These are phyloP conservation scores for Heliangelus exortis DNA, from an alignment of 2,797 vertebrate genomes.

Conservation along the genomic window DNA sequence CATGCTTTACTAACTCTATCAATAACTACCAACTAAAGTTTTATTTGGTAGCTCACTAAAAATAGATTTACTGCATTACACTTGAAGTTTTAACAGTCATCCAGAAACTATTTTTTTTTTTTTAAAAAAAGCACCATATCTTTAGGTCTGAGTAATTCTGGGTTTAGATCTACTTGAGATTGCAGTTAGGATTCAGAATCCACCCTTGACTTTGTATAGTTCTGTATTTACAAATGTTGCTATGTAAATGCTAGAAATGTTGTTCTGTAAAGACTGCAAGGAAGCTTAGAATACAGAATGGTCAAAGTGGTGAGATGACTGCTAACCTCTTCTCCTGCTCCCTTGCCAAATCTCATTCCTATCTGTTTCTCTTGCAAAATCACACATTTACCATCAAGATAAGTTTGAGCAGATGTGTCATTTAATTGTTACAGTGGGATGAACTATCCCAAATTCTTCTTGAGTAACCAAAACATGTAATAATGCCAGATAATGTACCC, in stretches of 20 bases:
- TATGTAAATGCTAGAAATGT: background rate
- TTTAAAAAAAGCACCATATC: background rate
- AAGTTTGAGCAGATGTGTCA: conserved; percentile 14
- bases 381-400: conserved; percentile 15
- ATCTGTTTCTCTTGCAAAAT: conserved; percentile 50
- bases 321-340: background rate
- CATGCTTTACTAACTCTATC: background rate
- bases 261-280: background rate
- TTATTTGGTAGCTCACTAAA: conserved; percentile 22
- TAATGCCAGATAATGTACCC: conserved; percentile 25
- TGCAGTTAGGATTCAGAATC: background rate
- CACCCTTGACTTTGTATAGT: background rate
- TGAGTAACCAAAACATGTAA: conserved; percentile 39
- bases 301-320: background rate
- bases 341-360: conserved; percentile 6
- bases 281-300: background rate
- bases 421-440: conserved; percentile 7
- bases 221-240: background rate
- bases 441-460: conserved; percentile 27
- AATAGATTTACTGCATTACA: background rate
- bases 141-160: background rate
- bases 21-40: conserved; percentile 4
- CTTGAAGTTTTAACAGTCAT: background rate
- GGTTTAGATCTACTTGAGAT: background rate
- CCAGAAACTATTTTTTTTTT: background rate